Evolutionary conservation across 1,140 invertebrate species (phyloP), one percentile per base, ranked within the genome.

Genomic region (Trypoxylus dichotomus): DNA sequence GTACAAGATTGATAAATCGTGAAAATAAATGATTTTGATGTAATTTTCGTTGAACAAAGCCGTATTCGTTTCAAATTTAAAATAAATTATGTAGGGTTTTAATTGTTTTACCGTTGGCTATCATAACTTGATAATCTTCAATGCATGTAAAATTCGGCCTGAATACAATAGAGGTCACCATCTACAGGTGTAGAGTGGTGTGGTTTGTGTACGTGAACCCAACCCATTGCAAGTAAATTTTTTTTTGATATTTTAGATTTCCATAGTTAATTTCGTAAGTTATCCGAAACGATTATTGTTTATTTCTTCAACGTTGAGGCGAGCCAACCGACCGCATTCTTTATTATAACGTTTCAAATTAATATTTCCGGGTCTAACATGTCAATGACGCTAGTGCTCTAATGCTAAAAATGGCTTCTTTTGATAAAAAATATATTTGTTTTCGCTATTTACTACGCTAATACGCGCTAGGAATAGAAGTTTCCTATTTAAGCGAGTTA

Each of bases 161-260:
- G 27, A 74, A 74, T 74, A 21, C 43, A 75, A 75, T 42, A 75
- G 74, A 75, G 74, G 74, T 27, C 74, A 29, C 74, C 32, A 19
- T 68, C 24, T 13, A 27, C 43, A 47, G 24, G 74, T 75, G 10
- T 54, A 74, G 74, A 25, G 24, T 54, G 74, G 74, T 75, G 74
- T 75, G 43, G 72, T 75, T 78, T 75, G 58, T 63, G 77, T 75
- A 72, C 41, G 74, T 74, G 74, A 76, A 78, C 77, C 74, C 77
- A 78, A 76, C 77, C 77, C 77, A 72, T 47, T 43, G 74, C 54
- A 78, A 71, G 77, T 76, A 47, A 41, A 75, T 78, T 78, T 78
- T n/a, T n/a, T 78, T 77, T 68, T 43, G 60, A 77, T 58, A 77
- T 74, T 77, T 74, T 27, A 43, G 58, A 54, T 74, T 43, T 77